Base-by-base conservation (phyloP, 2,888 invertebrate species). In the Hoplodrina blanda region DNA sequence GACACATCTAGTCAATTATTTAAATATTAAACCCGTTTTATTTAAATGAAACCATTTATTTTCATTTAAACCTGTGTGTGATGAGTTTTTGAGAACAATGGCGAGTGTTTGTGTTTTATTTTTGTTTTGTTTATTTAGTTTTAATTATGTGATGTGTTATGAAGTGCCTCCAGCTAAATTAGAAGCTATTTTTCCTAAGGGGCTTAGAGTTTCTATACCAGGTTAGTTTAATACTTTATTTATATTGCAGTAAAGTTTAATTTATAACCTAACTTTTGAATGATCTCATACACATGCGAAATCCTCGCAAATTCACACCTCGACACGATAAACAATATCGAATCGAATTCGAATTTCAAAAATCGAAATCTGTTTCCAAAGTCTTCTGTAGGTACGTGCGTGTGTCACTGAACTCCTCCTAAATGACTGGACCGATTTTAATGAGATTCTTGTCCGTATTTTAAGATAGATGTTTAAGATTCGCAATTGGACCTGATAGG, bases 161-260 rank as follows among this genome's bases (percentile, higher is more conserved):
- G 90, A 91, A 66, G 94, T 97, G 15, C 97, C 97, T 0, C 89
- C 90, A 0, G 96, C 97, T 0, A 95, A 90, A 56, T 90, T 97
- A 17, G 96, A 97, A 87, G 97, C 97, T 0, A 93, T 97, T 17
- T 91, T 93, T 78, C 97, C 97, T 0, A 95, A 89, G 89, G 97
- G 97, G 78, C 85, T 97, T 0, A 92, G 96, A 50, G 96, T 97
- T 8, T 97, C 97, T 0, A 92, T 97, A 78, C 97, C 97, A 87
- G 96, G 97, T 97, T 89, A 75, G 71, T 50, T 11, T 2, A 33
- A 15, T 7, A 11, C 8, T 6, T 56, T 30, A 2, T 25, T 15
- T 19, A 20, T 37, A 37, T 37, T 37, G 7, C 8, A 8, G 37
- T 54, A 54, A 13, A 54, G 17, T 30, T 17, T 7, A 46, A 25